Base-by-base conservation (phyloP, 1,140 invertebrate genomes). In the Atopsyche davidsoni region DNA sequence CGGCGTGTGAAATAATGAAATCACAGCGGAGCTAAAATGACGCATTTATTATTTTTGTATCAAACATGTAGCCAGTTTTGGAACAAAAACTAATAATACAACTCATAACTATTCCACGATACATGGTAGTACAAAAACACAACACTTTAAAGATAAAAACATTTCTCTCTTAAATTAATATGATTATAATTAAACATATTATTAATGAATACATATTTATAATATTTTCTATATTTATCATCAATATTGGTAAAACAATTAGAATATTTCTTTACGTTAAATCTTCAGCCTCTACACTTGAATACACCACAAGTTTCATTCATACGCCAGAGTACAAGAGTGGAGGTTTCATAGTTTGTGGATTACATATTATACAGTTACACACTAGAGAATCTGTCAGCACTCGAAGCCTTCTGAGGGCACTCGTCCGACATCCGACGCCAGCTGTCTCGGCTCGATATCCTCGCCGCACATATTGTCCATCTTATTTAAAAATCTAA, bases 81-180 rank as follows among this genome's bases (percentile, higher is more conserved):
- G 42, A 56, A 55, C 35, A 43, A 52, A 48, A 56, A 23, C 45
- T 21, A 41, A 31, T 18, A 48, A 52, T 52, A 57, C 45, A 52
- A 52, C 47, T 52, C 45, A 57, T 42, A 52, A 47, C 49, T 57
- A 57, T 47, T 49, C 50, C 44, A 57, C 54, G 19, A 57, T 52
- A 57, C 46, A 57, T 52, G 54, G 41, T 57, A 57, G 54, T 57
- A 57, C 54, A 52, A 57, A 50, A 57, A 57, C 54, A 57, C 54
- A 57, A 57, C 49, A 57, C 49, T 55, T 55, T 55, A 51, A 55
- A 57, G 49, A 57, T 57, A 57, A 57, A 57, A 52, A 52, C 50
- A 57, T 57, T 36, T 48, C 39, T 57, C 45, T 50, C 47, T 48
- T 57, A 57, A 25, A 45, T 52, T 45, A 41, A 38, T 55, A 43